Evolutionary conservation across 2,888 invertebrate genomes (phyloP), one percentile per base, ranked within the genome.

Genomic region (Lutraria lutraria): DNA sequence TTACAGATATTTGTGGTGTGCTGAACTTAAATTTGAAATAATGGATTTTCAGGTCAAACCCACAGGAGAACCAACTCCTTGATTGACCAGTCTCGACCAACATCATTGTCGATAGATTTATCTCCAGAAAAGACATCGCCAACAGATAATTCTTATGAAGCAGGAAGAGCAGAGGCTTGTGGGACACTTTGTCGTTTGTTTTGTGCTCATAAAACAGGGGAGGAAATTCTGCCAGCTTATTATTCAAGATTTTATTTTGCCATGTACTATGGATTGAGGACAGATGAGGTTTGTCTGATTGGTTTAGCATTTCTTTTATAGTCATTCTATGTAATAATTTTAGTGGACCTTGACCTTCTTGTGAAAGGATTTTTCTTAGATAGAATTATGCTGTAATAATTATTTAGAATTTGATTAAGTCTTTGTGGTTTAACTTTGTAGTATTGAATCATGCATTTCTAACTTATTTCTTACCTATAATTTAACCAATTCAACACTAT

Each of bases 151-250:
- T 94, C 8, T 16, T 96, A 96, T 90, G 96, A 97, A 94, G 97
- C 97, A 96, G 98, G 99, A 0, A 97, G 98, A 89, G 99, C 99
- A 0, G 99, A 99, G 97, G 99, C 99, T 0, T 97, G 99, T 94
- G 99, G 99, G 34, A 98, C 99, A 4, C 97, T 99, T 34, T 99
- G 99, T 96, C 97, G 99, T 95, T 99, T 99, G 96, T 98, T 99
- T 96, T 99, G 99, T 96, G 98, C 99, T 0, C 99, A 99, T 97
- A 99, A 98, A 97, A 98, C 99, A 0, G 98, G 98, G 72, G 99
- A 99, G 97, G 98, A 98, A 95, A 98, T 99, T 94, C 97, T 98
- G 86, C 98, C 99, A 0, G 98, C 97, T 2, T 99, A 99, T 97
- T 97, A 99, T 94, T 98, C 99, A 16, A 97, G 99, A 83, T 99